Evolutionary conservation across 2,888 invertebrate genomes (phyloP), one percentile per base, ranked within the genome.

Genomic region (Marasmarcha lunaedactyla): DNA sequence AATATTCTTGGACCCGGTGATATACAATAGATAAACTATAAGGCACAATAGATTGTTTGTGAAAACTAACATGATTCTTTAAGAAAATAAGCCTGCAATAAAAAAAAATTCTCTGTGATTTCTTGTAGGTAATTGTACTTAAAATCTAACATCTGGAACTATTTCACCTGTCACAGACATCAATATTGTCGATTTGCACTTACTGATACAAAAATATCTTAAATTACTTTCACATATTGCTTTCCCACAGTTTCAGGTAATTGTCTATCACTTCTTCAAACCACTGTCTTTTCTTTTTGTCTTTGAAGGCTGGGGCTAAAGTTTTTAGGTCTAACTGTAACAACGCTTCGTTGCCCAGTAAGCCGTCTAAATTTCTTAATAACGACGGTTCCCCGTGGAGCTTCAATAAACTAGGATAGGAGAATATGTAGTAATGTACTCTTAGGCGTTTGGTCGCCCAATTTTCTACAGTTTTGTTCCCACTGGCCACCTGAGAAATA

Each of bases 241-340:
- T 90, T 73, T 95, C 94, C 93, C 94, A 94, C 48, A 95, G 78
- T 73, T 93, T 94, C 71, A 94, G 87, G 76, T 92, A 92, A 85
- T 95, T 95, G 76, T 94, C 93, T 65, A 95, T 86, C 42, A 94
- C 92, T 81, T 94, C 94, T 52, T 91, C 89, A 66, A 94, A 95
- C 93, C 94, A 95, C 62, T 88, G 86, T 54, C 89, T 86, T 65
- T 92, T 92, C 33, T 86, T 83, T 2, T 84, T 85, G 52, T 93
- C 90, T 51, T 90, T 89, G 65, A 95, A 93, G 5, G 91, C 89
- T 9, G 92, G 90, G 43, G 91, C 87, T 46, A 95, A 74, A 36
- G 93, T 90, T 57, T 90, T 90, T 64, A 95, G 81, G 59, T 94
- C 91, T 57, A 95, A 76, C 67, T 94, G 92, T 45, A 95, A 76